Conservation (phyloP, 1,140 invertebrate species). For the Eriocheir sinensis region DNA sequence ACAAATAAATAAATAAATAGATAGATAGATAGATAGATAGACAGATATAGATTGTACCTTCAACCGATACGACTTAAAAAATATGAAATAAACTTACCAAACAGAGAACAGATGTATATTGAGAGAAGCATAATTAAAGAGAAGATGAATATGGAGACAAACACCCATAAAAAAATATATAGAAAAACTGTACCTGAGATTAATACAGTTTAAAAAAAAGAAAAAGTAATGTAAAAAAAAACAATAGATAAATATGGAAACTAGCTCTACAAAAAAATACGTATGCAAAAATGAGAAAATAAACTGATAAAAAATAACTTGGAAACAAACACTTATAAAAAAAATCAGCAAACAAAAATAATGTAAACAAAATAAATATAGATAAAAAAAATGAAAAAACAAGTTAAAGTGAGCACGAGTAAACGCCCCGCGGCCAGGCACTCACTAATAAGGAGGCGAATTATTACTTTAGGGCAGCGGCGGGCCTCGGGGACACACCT, state of each 20-base stretch:
- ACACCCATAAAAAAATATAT: too few relatives aligned
- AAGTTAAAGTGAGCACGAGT: neutral
- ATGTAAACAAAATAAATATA: conserved; percentile 3
- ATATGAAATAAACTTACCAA: too few relatives aligned
- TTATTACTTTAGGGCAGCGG: too few relatives aligned
- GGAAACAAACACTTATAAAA: neutral
- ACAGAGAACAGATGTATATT: too few relatives aligned
- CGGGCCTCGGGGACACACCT: neutral
- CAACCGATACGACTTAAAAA: too few relatives aligned
- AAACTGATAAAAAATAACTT: too few relatives aligned
- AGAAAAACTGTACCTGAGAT: neutral
- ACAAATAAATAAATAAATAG: neutral
- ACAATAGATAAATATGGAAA: neutral
- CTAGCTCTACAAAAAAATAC: too few relatives aligned
- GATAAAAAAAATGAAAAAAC: neutral
- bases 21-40: neutral
- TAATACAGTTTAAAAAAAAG: neutral
- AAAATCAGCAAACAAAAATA: neutral
- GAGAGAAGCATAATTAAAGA: too few relatives aligned
- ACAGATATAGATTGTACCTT: neutral
- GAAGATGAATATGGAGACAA: too few relatives aligned
- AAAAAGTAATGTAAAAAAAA: conserved; percentile 5
- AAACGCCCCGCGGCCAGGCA: too few relatives aligned
- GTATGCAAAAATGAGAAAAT: too few relatives aligned
- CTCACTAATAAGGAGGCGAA: too few relatives aligned